A percentile compares a stretch with the other conserved stretches of the same genome.
Evolutionary conservation across 2,113 vertebrate species (phyloP).

Genomic region (Eubucco bourcierii): DNA sequence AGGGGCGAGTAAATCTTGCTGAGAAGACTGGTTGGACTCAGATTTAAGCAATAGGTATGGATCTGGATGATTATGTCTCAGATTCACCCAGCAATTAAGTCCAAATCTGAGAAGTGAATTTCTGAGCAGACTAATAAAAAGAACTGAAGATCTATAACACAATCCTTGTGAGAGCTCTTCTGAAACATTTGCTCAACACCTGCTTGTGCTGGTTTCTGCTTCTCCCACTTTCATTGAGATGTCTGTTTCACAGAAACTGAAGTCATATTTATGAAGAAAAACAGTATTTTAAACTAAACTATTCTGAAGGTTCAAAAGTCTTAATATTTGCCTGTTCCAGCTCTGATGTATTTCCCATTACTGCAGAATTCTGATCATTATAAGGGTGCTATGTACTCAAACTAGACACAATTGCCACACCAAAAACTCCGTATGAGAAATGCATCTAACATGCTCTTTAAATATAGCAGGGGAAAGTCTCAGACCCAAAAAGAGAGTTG

Average conservation of each 20-base stretch:
- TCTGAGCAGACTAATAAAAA: background rate
- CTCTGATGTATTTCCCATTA: conserved; percentile 7
- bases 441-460: background rate
- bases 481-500: background rate
- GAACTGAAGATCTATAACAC: background rate
- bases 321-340: background rate
- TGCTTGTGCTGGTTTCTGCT: background rate
- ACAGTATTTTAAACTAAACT: background rate
- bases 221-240: background rate
- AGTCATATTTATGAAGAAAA: conserved; percentile 1
- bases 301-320: conserved; percentile 4
- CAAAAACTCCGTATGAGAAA: background rate
- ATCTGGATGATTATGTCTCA: background rate
- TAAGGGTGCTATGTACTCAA: background rate
- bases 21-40: background rate
- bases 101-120: conserved; percentile 20
- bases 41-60: conserved; percentile 1
- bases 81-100: background rate
- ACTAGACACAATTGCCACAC: background rate
- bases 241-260: background rate
- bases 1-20: background rate
- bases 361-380: conserved; percentile 12
- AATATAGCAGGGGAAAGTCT: background rate
- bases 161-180: background rate
- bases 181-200: conserved; percentile 22